Conservation (phyloP, 2,888 invertebrate species). For the Drosophila acutilabella region DNA sequence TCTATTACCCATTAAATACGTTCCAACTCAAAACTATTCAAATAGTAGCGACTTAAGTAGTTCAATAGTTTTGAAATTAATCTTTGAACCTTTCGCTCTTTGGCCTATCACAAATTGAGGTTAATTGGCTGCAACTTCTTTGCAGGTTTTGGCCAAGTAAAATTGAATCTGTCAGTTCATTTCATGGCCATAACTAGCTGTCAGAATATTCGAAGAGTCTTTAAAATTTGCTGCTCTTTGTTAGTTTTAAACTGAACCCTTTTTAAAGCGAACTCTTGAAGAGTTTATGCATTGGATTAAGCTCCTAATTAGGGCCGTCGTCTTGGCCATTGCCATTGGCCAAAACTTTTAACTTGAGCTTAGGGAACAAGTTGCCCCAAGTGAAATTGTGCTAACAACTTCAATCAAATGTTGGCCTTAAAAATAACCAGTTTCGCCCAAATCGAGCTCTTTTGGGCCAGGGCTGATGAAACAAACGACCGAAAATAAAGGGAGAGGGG, state of each 20-base stretch:
- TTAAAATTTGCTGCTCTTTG: neutral
- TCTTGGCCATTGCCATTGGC: slow-evolving; percentile 13
- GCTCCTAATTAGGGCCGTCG: slow-evolving; percentile 32
- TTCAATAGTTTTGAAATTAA: too few species aligned
- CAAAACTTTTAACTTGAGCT: neutral
- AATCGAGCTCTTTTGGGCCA: slow-evolving; percentile 1
- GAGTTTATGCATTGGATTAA: neutral
- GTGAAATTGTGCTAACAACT: slow-evolving; percentile 62
- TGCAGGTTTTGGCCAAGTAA: too few species aligned
- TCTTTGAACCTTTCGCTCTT: too few species aligned
- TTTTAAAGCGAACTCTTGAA: neutral
- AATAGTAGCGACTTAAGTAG: too few species aligned
- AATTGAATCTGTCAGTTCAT: too few species aligned
- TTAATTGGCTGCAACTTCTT: too few species aligned
- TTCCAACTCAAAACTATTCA: too few species aligned
- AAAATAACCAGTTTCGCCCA: slow-evolving; percentile 61
- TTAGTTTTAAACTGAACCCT: neutral
- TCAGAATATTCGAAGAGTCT: neutral
- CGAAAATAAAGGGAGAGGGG: too few species aligned
- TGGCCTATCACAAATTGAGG: too few species aligned
- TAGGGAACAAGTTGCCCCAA: slow-evolving; percentile 30
- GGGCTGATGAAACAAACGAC: too few species aligned
- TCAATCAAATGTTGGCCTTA: slow-evolving; percentile 64
- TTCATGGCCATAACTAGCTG: too few species aligned
- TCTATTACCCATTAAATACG: too few species aligned